Evolutionary conservation across 2,113 vertebrate genomes (phyloP).

Genomic region (Phrynosoma platyrhinos): DNA sequence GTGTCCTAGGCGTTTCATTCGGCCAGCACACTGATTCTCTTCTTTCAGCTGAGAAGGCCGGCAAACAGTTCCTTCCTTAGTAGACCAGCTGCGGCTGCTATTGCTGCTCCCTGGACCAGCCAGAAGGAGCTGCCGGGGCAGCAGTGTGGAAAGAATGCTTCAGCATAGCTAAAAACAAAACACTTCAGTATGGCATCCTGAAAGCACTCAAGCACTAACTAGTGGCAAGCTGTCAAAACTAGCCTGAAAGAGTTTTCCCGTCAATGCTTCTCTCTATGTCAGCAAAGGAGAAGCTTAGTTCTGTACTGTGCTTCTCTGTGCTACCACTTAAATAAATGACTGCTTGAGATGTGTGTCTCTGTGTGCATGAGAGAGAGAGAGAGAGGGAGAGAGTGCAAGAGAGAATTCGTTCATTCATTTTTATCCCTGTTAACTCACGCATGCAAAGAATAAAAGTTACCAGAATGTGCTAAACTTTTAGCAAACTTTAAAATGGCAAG

Average conservation of each 20-base stretch:
- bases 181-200: slow-evolving; percentile 63
- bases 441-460: neutral
- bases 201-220: slow-evolving; percentile 60
- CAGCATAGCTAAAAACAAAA: slow-evolving; percentile 74
- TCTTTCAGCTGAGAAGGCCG: slow-evolving; percentile 54
- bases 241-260: slow-evolving; percentile 40
- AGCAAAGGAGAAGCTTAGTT: slow-evolving; percentile 13
- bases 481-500: slow-evolving; percentile 11
- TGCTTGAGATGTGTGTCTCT: neutral
- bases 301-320: neutral
- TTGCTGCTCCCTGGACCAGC: slow-evolving; percentile 66
- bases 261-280: accelerated
- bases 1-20: slow-evolving; percentile 58
- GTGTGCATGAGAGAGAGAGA: neutral
- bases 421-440: neutral
- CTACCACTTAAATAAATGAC: neutral
- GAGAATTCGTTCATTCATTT: neutral
- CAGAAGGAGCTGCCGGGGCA: slow-evolving; percentile 80
- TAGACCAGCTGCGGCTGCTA: slow-evolving; percentile 43
- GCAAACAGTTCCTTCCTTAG: slow-evolving; percentile 48
- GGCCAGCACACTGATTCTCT: slow-evolving; percentile 47
- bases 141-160: slow-evolving; percentile 72
- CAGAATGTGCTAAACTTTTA: slow-evolving; percentile 2
- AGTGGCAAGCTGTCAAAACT: slow-evolving; percentile 53
- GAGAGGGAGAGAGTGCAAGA: too few relatives aligned